Evolutionary conservation across 2,797 vertebrate genomes (phyloP).

Genomic region (Takifugu rubripes): DNA sequence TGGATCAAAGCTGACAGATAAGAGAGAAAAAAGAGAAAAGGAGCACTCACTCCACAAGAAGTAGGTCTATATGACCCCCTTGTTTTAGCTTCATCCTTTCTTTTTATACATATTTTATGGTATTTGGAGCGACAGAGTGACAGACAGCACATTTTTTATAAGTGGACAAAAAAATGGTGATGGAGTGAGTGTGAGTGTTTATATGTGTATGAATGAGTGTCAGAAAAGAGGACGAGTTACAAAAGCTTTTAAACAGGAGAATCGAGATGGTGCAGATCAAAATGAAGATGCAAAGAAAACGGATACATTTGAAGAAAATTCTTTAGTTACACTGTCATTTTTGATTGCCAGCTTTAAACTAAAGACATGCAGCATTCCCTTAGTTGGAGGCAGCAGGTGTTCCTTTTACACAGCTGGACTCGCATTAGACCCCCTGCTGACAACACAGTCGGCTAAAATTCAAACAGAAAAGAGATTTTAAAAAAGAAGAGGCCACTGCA

Average conservation of each 20-base stretch:
- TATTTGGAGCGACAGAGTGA: slow-evolving; percentile 1
- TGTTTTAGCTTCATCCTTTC: slow-evolving; percentile 21
- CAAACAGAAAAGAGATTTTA: slow-evolving; percentile 22
- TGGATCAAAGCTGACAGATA: neutral
- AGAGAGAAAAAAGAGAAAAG: neutral
- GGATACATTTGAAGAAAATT: slow-evolving; percentile 9
- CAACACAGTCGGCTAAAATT: slow-evolving; percentile 30
- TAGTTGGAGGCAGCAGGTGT: slow-evolving; percentile 49
- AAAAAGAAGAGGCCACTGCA: slow-evolving; percentile 5
- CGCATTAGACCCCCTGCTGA: slow-evolving; percentile 49
- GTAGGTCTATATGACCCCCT: neutral
- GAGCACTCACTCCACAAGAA: slow-evolving; percentile 2
- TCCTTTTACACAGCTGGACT: slow-evolving; percentile 51
- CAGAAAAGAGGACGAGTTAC: slow-evolving; percentile 4
- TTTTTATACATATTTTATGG: slow-evolving; percentile 9
- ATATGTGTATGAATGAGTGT: neutral
- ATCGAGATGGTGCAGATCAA: slow-evolving; percentile 2
- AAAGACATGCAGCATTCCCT: slow-evolving; percentile 52
- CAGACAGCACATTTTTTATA: slow-evolving; percentile 7
- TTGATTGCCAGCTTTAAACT: slow-evolving; percentile 64
- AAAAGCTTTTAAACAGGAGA: slow-evolving; percentile 3
- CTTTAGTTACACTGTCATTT: slow-evolving; percentile 65
- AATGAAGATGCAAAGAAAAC: slow-evolving; percentile 4
- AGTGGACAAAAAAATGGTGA: neutral
- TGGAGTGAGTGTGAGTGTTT: slow-evolving; percentile 13